A percentile compares a stretch with the other conserved stretches of the same genome.
Evolutionary conservation across 2,888 invertebrate species (phyloP).

Genomic region (Seira musarum): DNA sequence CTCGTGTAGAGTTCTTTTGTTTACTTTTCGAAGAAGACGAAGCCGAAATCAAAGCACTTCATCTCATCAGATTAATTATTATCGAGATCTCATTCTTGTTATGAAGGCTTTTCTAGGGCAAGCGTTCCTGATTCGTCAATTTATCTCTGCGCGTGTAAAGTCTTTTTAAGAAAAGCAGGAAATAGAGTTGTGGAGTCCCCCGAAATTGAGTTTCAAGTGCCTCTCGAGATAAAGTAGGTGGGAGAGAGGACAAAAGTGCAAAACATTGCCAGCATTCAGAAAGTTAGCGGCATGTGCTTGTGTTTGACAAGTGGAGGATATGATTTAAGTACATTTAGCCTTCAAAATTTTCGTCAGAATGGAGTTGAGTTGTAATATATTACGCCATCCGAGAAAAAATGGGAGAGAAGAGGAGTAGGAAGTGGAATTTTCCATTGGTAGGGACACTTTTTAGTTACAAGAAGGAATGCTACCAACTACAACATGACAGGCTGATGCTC

Average conservation of each 20-base stretch:
- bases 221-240: conserved; percentile 14
- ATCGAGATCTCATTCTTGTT: neutral
- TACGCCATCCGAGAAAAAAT: no score
- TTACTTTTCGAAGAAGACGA: neutral
- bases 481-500: neutral
- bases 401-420: conserved; percentile 16
- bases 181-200: neutral
- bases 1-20: conserved; percentile 3
- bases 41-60: neutral
- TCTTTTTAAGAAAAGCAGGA: neutral
- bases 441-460: conserved; percentile 12
- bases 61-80: conserved; percentile 12
- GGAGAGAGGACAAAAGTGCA: neutral
- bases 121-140: conserved; percentile 2
- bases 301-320: neutral
- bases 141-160: neutral
- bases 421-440: conserved; percentile 14
- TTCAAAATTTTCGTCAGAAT: neutral
- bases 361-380: no score
- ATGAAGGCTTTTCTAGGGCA: neutral
- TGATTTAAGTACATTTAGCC: neutral
- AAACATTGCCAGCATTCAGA: neutral
- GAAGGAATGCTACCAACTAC: neutral
- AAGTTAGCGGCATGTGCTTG: neutral
- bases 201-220: neutral